Percentiles rank a stretch among this genome's conserved stretches.
These are phyloP conservation scores for Tetrapedia diversipes DNA, from an alignment of 2,888 invertebrate species.

Conservation along the genomic window DNA sequence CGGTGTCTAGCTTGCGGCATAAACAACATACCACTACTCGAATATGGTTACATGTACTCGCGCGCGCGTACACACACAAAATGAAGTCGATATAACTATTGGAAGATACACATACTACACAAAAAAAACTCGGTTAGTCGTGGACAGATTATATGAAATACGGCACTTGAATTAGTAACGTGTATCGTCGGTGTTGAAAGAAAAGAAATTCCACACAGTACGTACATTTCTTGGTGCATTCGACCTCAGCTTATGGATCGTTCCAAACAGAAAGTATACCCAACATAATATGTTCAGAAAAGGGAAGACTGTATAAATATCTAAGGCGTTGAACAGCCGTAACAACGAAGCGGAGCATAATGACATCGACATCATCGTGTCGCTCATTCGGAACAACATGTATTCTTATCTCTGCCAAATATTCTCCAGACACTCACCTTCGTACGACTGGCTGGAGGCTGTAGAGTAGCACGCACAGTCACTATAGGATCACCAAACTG, in stretches of 20 bases:
- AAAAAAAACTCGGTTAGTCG: not conserved
- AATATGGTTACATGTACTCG: not conserved
- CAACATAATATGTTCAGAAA: constrained; percentile 50
- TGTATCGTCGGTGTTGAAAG: not conserved
- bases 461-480: constrained; percentile 49
- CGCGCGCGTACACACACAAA: not conserved
- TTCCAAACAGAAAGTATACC: constrained; percentile 52
- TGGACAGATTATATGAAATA: constrained; percentile 1
- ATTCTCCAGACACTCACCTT: constrained; percentile 71
- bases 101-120: constrained; percentile 3
- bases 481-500: constrained; percentile 60
- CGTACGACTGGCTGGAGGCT: constrained; percentile 58
- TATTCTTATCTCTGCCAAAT: not conserved
- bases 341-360: constrained; percentile 31
- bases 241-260: constrained; percentile 38
- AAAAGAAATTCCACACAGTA: constrained; percentile 38
- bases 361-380: constrained; percentile 23
- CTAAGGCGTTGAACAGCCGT: constrained; percentile 35
- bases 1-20: constrained; percentile 26
- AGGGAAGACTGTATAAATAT: constrained; percentile 42
- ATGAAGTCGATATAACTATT: constrained; percentile 23
- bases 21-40: not conserved
- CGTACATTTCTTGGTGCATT: constrained; percentile 46
- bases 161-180: not conserved
- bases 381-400: not conserved